A percentile compares a stretch with the other conserved stretches of the same genome.
Conservation (phyloP, 2,113 vertebrate species). For the Dryoscopus gambensis region DNA sequence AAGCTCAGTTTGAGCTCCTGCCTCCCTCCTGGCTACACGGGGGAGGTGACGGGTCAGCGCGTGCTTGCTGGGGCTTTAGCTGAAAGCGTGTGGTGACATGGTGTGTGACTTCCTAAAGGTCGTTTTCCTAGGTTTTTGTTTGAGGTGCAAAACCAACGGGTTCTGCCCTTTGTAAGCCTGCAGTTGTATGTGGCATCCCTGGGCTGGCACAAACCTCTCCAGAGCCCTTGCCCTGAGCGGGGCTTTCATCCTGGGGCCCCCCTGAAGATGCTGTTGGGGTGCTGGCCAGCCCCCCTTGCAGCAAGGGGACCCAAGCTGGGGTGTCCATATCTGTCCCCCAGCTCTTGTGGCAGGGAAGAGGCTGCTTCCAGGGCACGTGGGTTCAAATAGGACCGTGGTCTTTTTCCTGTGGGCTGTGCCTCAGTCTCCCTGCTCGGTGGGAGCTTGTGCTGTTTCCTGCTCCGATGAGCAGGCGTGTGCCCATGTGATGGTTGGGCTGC, state of each 20-base stretch:
- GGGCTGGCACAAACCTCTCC: background rate
- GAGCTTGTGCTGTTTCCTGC: background rate
- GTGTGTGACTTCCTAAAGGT: background rate
- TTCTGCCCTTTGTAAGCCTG: background rate
- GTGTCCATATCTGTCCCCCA: fast-evolving
- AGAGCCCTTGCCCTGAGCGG: fast-evolving
- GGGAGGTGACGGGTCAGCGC: fast-evolving
- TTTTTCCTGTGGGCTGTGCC: background rate
- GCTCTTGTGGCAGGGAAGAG: background rate
- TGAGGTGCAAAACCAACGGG: background rate
- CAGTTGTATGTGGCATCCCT: fast-evolving
- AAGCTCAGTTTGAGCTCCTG: background rate
- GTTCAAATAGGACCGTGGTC: fast-evolving
- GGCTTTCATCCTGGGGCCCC: fast-evolving
- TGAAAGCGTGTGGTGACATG: fast-evolving
- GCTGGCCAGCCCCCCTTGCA: background rate
- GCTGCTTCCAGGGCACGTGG: background rate
- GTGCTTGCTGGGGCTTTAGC: background rate
- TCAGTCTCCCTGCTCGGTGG: background rate
- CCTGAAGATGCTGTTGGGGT: background rate
- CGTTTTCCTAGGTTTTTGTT: background rate
- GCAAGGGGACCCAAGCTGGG: background rate
- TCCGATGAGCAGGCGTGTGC: fast-evolving
- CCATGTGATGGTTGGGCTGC: fast-evolving
- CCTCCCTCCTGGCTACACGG: fast-evolving